Conservation (phyloP, 2,888 invertebrate species). For the Apantesis nais region DNA sequence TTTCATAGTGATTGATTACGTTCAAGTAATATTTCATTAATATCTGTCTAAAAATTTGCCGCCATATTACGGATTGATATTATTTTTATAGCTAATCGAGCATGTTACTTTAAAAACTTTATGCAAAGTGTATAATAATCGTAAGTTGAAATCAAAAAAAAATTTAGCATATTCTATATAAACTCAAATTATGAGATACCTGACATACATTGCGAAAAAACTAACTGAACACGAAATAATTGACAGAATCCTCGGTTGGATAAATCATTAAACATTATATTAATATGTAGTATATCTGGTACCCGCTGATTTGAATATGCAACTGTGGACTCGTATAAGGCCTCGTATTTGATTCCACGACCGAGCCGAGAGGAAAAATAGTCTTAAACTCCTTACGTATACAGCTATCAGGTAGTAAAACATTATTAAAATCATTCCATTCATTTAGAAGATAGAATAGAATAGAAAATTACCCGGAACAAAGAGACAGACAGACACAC, state of each 20-base stretch:
- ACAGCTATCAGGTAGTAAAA: too few species aligned
- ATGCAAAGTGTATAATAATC: background rate
- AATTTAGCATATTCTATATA: background rate
- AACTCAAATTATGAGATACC: slow-evolving; percentile 17
- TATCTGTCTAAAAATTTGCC: slow-evolving; percentile 79
- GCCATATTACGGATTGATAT: slow-evolving; percentile 64
- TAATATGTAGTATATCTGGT: too few species aligned
- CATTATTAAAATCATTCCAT: too few species aligned
- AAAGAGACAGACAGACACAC: too few species aligned
- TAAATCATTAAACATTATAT: too few species aligned
- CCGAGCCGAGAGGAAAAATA: too few species aligned
- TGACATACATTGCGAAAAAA: slow-evolving; percentile 26
- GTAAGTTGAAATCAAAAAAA: background rate
- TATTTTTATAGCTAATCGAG: slow-evolving; percentile 54
- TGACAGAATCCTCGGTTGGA: slow-evolving; percentile 34
- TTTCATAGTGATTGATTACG: slow-evolving; percentile 77
- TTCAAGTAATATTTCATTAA: slow-evolving; percentile 76
- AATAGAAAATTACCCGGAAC: too few species aligned
- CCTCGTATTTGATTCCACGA: too few species aligned
- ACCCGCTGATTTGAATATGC: too few species aligned
- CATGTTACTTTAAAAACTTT: slow-evolving; percentile 30
- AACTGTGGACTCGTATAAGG: too few species aligned
- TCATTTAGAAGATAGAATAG: too few species aligned
- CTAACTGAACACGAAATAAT: slow-evolving; percentile 37
- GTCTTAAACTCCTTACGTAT: too few species aligned